phyloP scores from a whole-genome alignment of 2,113 vertebrate genomes.

The Eretmodus cyanostictus region DNA sequence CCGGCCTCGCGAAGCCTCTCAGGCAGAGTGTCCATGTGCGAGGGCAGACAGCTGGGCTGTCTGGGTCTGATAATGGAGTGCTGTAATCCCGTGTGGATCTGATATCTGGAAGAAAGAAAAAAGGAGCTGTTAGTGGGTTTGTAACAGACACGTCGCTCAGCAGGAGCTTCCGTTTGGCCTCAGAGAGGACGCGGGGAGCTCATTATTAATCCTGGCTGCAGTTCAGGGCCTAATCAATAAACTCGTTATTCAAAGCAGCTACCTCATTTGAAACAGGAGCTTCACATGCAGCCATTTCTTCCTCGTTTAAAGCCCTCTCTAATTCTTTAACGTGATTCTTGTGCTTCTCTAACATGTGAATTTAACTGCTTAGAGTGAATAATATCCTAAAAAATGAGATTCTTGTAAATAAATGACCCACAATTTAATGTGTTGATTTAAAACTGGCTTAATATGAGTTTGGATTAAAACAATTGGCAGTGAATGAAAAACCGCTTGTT shows the following conservation, averaged over 20 bases:
- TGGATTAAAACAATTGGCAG: not conserved
- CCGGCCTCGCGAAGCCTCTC: conserved; percentile 86
- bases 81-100: conserved; percentile 94
- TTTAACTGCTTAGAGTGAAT: not conserved
- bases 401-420: not conserved
- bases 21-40: conserved; percentile 82
- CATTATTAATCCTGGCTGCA: not conserved
- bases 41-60: conserved; percentile 90
- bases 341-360: not conserved
- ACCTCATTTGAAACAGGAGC: not conserved
- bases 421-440: not conserved
- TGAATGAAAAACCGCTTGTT: not conserved
- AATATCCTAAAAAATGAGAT: not conserved
- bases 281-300: not conserved
- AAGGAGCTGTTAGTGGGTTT: not conserved
- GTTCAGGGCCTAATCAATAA: not conserved
- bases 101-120: conserved; percentile 69
- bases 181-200: not conserved
- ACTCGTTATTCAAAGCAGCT: not conserved
- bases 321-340: not conserved
- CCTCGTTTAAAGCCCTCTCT: not conserved
- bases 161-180: not conserved
- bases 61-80: conserved; percentile 93
- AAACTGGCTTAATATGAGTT: not conserved
- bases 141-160: not conserved